phyloP scores from a whole-genome alignment of 2,113 vertebrate genomes.

The Electrona antarctica region DNA sequence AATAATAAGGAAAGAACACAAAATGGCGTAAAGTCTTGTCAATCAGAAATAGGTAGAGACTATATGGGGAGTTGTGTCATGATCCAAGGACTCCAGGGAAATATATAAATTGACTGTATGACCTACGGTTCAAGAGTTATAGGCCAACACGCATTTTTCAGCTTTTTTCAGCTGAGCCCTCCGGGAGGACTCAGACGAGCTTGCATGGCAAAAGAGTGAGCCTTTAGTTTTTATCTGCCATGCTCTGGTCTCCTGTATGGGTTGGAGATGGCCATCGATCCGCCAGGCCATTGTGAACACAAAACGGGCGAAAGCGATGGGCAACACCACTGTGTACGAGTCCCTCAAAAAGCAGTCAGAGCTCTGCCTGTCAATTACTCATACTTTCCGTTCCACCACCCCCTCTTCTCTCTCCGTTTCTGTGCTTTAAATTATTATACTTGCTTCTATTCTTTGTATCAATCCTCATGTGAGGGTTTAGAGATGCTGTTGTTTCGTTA shows the following conservation, averaged over 20 bases:
- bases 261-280: slow-evolving; percentile 70
- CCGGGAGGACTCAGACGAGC: slow-evolving; percentile 53
- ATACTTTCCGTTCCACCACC: slow-evolving; percentile 30
- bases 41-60: too few species aligned
- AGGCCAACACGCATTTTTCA: too few species aligned
- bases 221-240: slow-evolving; percentile 47
- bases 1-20: too few species aligned
- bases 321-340: slow-evolving; percentile 7
- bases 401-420: slow-evolving; percentile 17
- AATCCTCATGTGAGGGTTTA: not conserved
- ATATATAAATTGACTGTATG: too few species aligned
- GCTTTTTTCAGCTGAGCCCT: slow-evolving; percentile 39
- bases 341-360: slow-evolving; percentile 36
- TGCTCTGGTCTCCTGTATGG: slow-evolving; percentile 52
- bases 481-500: slow-evolving; percentile 37
- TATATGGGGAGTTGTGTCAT: too few species aligned
- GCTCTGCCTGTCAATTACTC: slow-evolving; percentile 71
- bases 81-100: too few species aligned
- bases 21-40: too few species aligned
- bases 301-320: slow-evolving; percentile 34
- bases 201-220: slow-evolving; percentile 56
- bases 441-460: slow-evolving; percentile 18
- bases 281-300: slow-evolving; percentile 59
- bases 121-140: too few species aligned
- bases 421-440: slow-evolving; percentile 20